These are phyloP conservation scores for Pogonomyrmex barbatus DNA, from an alignment of 1,140 invertebrate species.

Conservation along the genomic window DNA sequence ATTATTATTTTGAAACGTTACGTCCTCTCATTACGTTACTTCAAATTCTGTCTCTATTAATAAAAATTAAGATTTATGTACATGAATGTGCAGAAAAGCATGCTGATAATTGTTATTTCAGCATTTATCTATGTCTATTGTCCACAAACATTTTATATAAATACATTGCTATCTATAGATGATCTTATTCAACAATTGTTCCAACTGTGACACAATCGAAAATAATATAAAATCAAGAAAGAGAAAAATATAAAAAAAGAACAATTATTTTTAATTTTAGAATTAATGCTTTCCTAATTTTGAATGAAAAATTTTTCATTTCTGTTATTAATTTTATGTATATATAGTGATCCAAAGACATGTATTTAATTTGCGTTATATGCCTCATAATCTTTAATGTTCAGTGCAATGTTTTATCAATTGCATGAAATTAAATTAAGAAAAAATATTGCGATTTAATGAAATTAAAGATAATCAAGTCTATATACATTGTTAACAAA, in stretches of 20 bases:
- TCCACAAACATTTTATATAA: constrained; percentile 49
- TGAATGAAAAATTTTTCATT: background rate
- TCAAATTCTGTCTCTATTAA: constrained; percentile 38
- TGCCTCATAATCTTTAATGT: background rate
- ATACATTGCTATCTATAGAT: constrained; percentile 42
- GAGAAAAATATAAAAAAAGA: background rate
- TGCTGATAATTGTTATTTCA: constrained; percentile 32
- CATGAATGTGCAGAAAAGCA: constrained; percentile 44
- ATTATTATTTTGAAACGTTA: constrained; percentile 11
- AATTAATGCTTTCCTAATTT: background rate
- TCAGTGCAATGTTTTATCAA: background rate
- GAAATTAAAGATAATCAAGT: constrained; percentile 17
- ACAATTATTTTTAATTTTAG: background rate
- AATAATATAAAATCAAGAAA: constrained; percentile 6
- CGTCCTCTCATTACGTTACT: background rate
- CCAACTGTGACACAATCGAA: background rate
- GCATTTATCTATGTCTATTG: constrained; percentile 53
- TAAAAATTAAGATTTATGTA: constrained; percentile 49
- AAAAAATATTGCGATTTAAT: background rate
- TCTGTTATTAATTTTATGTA: background rate
- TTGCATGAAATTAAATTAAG: constrained; percentile 27
- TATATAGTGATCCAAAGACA: constrained; percentile 7
- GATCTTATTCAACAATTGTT: constrained; percentile 6
- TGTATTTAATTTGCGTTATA: background rate
- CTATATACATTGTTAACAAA: background rate